Evolutionary conservation across 2,888 invertebrate species (phyloP), one percentile per base, ranked within the genome.

Genomic region (Cerceris rybyensis): DNA sequence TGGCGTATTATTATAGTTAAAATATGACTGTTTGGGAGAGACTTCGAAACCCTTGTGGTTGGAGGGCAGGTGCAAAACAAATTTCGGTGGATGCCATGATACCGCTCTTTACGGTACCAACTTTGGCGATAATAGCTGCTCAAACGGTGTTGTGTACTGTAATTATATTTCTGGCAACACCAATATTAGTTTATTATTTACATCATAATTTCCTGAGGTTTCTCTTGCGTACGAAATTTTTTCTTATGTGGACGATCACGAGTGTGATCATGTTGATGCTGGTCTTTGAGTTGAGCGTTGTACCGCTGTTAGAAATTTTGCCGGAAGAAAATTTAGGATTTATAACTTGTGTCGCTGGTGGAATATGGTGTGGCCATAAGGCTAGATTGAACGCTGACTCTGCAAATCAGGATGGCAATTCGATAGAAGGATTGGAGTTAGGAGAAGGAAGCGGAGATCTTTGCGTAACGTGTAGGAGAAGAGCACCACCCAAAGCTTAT

Each of bases 241-340:
- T 97, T 91, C 94, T 95, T 77, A 94, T 95, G 82, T 97, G 97
- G 97, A 94, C 95, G 0, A 89, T 96, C 55, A 95, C 95, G 58
- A 96, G 97, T 9, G 93, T 95, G 5, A 86, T 95, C 6, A 94
- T 94, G 85, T 93, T 97, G 90, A 94, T 95, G 87, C 84, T 95
- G 28, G 93, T 97, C 17, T 97, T 96, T 92, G 96, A 97, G 90
- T 91, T 94, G 70, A 93, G 93, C 78, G 95, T 96, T n/a, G 94
- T 97, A 46, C 95, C 95, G 7, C 93, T 96, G 74, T 92, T 96
- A 80, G 96, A 97, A 91, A 95, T 97, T 91, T 90, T 95, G 65
- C 93, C 94, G 0, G 94, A 94, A 75, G 96, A 96, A 87, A 96
- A 96, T 88, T 91, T 93, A 50, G 89, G 93, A 5, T 93, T 95